These are phyloP conservation scores for Trichonephila inaurata DNA, from an alignment of 1,140 invertebrate genomes.

Conservation along the genomic window DNA sequence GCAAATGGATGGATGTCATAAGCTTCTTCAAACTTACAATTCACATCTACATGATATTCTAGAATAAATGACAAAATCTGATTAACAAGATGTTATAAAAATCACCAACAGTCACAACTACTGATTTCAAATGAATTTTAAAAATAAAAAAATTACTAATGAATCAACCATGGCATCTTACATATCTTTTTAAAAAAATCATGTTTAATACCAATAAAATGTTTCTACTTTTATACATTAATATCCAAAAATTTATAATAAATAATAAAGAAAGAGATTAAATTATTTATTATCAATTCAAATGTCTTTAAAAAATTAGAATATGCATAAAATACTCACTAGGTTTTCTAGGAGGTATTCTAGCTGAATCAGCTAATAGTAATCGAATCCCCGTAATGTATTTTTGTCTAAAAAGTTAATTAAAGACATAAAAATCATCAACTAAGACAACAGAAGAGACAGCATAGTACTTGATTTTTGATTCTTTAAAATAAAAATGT, in stretches of 20 bases:
- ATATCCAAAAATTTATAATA: too few relatives aligned
- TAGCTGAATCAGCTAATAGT: slow-evolving; percentile 77
- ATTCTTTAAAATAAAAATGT: not conserved
- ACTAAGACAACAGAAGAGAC: not conserved
- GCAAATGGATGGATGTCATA: slow-evolving; percentile 83
- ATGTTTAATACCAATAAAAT: too few relatives aligned
- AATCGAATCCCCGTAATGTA: slow-evolving; percentile 82
- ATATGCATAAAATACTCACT: slow-evolving; percentile 78
- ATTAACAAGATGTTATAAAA: too few relatives aligned
- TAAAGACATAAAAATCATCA: not conserved
- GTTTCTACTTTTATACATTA: too few relatives aligned
- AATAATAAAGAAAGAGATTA: too few relatives aligned
- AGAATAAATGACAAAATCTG: slow-evolving; percentile 43
- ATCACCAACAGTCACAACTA: too few relatives aligned
- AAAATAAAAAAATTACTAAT: too few relatives aligned
- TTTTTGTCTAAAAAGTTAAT: slow-evolving; percentile 79
- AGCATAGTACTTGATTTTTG: not conserved
- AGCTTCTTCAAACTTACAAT: slow-evolving; percentile 78
- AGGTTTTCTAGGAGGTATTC: slow-evolving; percentile 80
- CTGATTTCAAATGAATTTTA: too few relatives aligned
- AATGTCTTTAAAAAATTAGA: not conserved
- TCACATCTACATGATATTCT: slow-evolving; percentile 81
- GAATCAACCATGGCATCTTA: too few relatives aligned
- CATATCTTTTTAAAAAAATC: too few relatives aligned
- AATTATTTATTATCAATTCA: too few relatives aligned